Evolutionary conservation across 1,140 invertebrate genomes (phyloP), one percentile per base, ranked within the genome.

Genomic region (Solenopsis fugax): DNA sequence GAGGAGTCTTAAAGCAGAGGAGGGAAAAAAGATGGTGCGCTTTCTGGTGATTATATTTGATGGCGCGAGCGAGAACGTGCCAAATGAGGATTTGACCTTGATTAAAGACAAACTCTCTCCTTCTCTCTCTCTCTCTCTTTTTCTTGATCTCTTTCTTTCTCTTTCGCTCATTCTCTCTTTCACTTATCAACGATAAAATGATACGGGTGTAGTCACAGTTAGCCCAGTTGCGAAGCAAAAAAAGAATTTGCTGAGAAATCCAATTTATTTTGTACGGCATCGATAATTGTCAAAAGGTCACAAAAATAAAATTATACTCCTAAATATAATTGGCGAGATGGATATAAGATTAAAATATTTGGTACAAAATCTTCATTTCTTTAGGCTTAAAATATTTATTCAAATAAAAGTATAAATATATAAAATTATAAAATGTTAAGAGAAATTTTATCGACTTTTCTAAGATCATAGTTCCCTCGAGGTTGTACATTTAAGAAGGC

Each of bases 11-110:
- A 72, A 50, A 62, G 64, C 9, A 29, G 48, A 84, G 75, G 73
- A 41, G 65, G 77, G 77, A 73, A 77, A 73, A 81, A 65, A 84
- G 85, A 90, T 86, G 69, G 88, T 82, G 75, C 58, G 56, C 86
- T 67, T 78, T 85, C 80, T 56, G 85, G 69, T 87, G 89, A 92
- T 92, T 90, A 90, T 92, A 90, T 91, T 92, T 91, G 91, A 92
- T 92, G 90, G 89, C 89, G 80, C 72, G 85, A 60, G 87, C 72
- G 88, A 86, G 88, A 54, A 91, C 86, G 77, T 75, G 86, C 82
- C 82, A 85, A 87, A 88, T 85, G 71, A 85, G 71, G 64, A 90
- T 91, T 87, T 76, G 90, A 89, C 87, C 87, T 90, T 92, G 88
- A 92, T 92, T 90, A 88, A 90, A 91, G 82, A 21, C 37, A 56